Evolutionary conservation across 2,888 invertebrate genomes (phyloP), one percentile per base, ranked within the genome.

Genomic region (Phortica okadai): DNA sequence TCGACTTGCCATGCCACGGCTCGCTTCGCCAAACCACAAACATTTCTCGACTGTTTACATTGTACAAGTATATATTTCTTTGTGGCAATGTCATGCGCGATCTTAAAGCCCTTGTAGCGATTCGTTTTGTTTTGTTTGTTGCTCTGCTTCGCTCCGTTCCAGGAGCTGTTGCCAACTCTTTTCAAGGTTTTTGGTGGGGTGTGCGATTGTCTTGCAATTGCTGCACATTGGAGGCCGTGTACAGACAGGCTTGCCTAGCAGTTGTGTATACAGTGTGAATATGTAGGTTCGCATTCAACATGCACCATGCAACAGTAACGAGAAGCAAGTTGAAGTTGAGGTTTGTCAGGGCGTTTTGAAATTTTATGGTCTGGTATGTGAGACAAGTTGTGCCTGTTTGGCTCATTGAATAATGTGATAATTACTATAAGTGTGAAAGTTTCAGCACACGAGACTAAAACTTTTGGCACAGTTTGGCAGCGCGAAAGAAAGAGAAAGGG

Each of bases 401-500:
- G 74, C 69, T 44, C 80, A 81, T 77, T 78, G 79, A 77, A 79
- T 83, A 80, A 78, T 84, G 82, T 80, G 84, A 82, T 85, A 86
- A 85, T 85, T 85, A 74, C 62, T 83, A 81, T 81, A n/a, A 76
- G 70, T 77, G 14, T 59, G 59, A 75, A 75, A 69, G 69, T 69
- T 4, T 50, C 8, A 69, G 54, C 67, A 56, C 41, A 50, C 10
- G 44, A 66, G 44, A 3, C 25, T 16, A 42, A 14, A 10, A n/a
- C 10, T 6, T 50, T 2, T 4, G 50, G n/a, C 69, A n/a, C 16
- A 72, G n/a, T 56, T 41, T 66, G 54, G 10, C 50, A 14, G 59
- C 59, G n/a, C 4, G 16, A 44, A 16, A 42, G 42, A 67, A 33
- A 33, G 33, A 5, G 33, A 33, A 33, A 33, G 33, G 33, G 33